Evolutionary conservation across 2,888 invertebrate species (phyloP).

Genomic region (Brachycybe producta): DNA sequence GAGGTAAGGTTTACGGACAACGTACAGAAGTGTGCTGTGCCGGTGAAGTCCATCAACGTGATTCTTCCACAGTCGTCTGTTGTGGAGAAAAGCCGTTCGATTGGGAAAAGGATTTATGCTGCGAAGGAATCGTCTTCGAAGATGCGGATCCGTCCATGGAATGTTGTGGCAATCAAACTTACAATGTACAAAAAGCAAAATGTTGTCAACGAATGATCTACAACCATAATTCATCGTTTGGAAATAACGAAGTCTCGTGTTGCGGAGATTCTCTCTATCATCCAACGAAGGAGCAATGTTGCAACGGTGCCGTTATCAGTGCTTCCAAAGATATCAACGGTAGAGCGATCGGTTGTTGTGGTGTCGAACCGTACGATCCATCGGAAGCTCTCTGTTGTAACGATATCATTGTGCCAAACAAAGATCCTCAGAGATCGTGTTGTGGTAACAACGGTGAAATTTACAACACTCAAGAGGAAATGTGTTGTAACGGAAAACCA

Average conservation of each 20-base stretch:
- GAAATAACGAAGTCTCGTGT: conserved; percentile 5
- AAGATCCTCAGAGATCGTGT: conserved; percentile 1
- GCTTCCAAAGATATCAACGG: not conserved
- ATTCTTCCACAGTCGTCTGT: not conserved
- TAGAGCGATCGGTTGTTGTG: conserved; percentile 12
- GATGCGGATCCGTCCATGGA: conserved; percentile 8
- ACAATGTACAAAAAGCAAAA: conserved; percentile 2
- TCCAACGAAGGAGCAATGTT: conserved; percentile 12
- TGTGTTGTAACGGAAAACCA: conserved; percentile 13
- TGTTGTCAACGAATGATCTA: conserved; percentile 8
- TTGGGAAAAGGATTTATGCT: conserved; percentile 11
- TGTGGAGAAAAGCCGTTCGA: conserved; percentile 6
- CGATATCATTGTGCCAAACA: conserved; percentile 9
- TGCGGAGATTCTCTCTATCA: conserved; percentile 6
- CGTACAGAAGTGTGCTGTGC: conserved; percentile 11
- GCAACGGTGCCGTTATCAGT: not conserved
- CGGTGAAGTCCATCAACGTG: not conserved
- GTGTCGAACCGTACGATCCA: conserved; percentile 10
- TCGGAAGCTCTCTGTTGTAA: conserved; percentile 8
- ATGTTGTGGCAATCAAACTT: conserved; percentile 10
- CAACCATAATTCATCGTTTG: not conserved
- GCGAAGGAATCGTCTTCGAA: conserved; percentile 8
- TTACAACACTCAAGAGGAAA: conserved; percentile 5
- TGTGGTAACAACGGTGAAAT: conserved; percentile 9
- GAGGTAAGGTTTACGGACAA: not conserved